Conservation (phyloP, 2,888 invertebrate genomes). For the Pasiphila rectangulata region DNA sequence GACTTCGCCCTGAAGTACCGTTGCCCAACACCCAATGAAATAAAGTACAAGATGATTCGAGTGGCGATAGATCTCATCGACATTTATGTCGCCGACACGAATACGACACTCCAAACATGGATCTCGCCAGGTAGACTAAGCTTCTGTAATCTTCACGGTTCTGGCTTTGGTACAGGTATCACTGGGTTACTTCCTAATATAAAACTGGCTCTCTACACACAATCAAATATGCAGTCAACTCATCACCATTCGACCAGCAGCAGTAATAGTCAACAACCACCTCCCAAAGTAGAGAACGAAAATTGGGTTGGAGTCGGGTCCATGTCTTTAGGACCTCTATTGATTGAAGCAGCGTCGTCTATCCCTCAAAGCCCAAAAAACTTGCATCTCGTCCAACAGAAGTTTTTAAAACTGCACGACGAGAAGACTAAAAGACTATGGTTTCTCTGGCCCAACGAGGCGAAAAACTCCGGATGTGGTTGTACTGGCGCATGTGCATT, state of each 20-base stretch:
- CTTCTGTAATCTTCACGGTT: constrained; percentile 97
- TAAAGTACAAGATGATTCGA: constrained; percentile 96
- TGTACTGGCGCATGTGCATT: constrained; percentile 97
- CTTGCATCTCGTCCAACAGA: constrained; percentile 89
- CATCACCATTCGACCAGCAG: constrained; percentile 80
- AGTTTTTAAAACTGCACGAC: constrained; percentile 91
- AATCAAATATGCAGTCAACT: constrained; percentile 81
- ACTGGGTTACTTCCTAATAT: constrained; percentile 92
- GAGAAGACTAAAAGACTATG: constrained; percentile 91
- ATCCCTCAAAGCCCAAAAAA: constrained; percentile 88
- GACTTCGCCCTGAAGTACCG: constrained; percentile 85
- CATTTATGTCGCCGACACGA: constrained; percentile 93
- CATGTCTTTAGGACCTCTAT: constrained; percentile 92
- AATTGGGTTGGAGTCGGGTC: constrained; percentile 96
- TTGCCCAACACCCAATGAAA: constrained; percentile 89
- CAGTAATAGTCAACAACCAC: constrained; percentile 61
- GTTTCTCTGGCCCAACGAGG: constrained; percentile 94
- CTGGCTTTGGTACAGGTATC: constrained; percentile 93
- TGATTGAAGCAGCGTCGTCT: constrained; percentile 93
- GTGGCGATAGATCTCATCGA: constrained; percentile 94
- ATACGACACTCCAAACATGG: constrained; percentile 93
- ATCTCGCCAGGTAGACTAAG: constrained; percentile 93
- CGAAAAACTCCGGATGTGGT: constrained; percentile 90
- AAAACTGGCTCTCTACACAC: constrained; percentile 82
- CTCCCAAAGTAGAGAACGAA: constrained; percentile 75